Evolutionary conservation across 37 sponge, comb jelly and placozoan genomes (phyloP).

Genomic region (Ianthella basta): DNA sequence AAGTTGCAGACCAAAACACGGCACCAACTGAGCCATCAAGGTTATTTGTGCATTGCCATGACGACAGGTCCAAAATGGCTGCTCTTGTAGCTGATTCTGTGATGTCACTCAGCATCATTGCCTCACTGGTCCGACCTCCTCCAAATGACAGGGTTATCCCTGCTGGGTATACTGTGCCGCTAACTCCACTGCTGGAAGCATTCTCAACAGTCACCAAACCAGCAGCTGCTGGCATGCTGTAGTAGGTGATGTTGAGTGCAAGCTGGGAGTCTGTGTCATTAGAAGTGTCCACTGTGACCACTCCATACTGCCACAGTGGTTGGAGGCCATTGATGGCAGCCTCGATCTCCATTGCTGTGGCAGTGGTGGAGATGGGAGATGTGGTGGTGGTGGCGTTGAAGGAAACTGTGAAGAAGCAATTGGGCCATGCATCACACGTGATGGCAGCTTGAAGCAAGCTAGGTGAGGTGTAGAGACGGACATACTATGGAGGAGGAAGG

Average conservation of each 20-base stretch:
- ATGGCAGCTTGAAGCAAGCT: not conserved
- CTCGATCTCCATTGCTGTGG: not conserved
- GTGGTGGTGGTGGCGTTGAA: not conserved
- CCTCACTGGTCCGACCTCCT: not conserved
- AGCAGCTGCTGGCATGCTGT: not conserved
- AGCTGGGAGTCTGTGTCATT: not conserved
- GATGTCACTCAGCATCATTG: not conserved
- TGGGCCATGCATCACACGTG: not conserved
- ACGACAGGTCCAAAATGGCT: slow-evolving; percentile 26
- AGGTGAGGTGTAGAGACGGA: not conserved
- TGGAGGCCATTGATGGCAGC: not conserved
- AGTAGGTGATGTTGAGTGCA: not conserved
- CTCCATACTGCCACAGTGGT: not conserved
- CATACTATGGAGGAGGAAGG: not conserved
- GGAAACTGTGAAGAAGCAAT: not conserved
- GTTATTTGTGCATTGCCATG: slow-evolving; percentile 24
- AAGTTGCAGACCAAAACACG: not conserved
- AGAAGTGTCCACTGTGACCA: not conserved
- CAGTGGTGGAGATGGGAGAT: not conserved
- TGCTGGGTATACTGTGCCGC: not conserved
- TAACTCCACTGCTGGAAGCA: not conserved
- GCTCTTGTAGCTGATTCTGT: not conserved
- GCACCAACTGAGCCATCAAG: not conserved
- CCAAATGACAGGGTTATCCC: slow-evolving; percentile 24
- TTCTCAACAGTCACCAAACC: not conserved